Evolutionary conservation across 2,113 vertebrate genomes (phyloP).

Genomic region (Xyliphius kryptos): DNA sequence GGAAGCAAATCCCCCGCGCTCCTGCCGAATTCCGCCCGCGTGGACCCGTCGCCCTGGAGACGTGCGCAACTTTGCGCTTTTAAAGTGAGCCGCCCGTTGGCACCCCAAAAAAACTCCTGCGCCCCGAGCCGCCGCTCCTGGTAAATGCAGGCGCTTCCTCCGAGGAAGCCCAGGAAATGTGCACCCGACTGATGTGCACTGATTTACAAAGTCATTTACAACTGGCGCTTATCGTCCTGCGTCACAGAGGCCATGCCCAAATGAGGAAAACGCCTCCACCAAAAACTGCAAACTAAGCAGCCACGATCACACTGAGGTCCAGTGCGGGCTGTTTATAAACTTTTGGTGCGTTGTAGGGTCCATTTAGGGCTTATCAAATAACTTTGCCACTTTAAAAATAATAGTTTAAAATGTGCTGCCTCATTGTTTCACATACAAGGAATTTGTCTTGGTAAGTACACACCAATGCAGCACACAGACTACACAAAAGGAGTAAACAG

Average conservation of each 20-base stretch:
- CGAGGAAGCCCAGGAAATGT: not conserved
- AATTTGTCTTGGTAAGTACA: too few relatives aligned
- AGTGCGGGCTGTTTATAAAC: not conserved
- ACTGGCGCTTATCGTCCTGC: constrained; percentile 10
- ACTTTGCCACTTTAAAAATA: too few relatives aligned
- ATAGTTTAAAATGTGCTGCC: too few relatives aligned
- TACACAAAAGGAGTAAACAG: too few relatives aligned
- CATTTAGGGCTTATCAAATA: too few relatives aligned
- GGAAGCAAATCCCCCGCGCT: not conserved
- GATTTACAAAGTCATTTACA: constrained; percentile 28
- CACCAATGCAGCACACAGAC: too few relatives aligned
- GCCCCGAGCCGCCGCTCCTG: not conserved
- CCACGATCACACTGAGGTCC: not conserved
- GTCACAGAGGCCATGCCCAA: not conserved
- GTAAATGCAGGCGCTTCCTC: too few relatives aligned
- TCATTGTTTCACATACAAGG: too few relatives aligned
- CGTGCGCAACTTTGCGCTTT: constrained; percentile 23
- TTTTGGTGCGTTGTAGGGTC: not conserved
- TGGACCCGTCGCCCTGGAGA: constrained; percentile 55
- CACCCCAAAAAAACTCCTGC: not conserved
- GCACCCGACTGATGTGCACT: not conserved
- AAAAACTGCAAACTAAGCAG: not conserved
- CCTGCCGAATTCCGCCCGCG: constrained; percentile 45
- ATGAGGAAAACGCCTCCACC: not conserved
- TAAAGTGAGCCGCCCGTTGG: constrained; percentile 29